Evolutionary conservation across 35 echinoderm and acorn worm species (phyloP).

Genomic region (Stichopus chloronotus): DNA sequence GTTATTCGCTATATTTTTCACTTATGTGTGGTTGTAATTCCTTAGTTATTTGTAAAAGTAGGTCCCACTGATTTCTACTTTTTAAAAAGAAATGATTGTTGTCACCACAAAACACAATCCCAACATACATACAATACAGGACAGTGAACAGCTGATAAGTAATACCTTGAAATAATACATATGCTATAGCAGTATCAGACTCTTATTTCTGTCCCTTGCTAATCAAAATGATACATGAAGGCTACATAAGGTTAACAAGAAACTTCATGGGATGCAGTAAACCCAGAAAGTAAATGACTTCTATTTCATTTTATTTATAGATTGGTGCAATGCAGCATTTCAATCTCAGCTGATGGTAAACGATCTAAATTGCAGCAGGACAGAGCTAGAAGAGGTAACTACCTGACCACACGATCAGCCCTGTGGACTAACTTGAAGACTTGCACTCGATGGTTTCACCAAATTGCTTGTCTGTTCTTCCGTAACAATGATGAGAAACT

Average conservation of each 20-base stretch:
- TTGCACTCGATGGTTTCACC: background rate
- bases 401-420: constrained; percentile 23
- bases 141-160: too few relatives aligned
- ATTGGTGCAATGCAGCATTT: background rate
- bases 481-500: background rate
- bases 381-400: background rate
- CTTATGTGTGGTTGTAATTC: too few relatives aligned
- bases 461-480: background rate
- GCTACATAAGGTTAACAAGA: background rate
- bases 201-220: too few relatives aligned
- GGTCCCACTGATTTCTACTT: too few relatives aligned
- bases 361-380: background rate
- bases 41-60: too few relatives aligned
- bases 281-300: background rate
- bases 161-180: too few relatives aligned
- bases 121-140: too few relatives aligned
- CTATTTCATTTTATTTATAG: background rate
- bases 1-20: too few relatives aligned
- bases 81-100: too few relatives aligned
- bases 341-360: background rate
- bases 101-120: too few relatives aligned
- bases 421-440: constrained; percentile 20
- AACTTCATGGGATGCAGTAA: background rate
- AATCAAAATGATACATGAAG: too few relatives aligned
- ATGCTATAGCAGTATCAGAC: too few relatives aligned